Percentiles rank a stretch among this genome's conserved stretches.
These are phyloP conservation scores for Ceramica pisi DNA, from an alignment of 2,888 invertebrate species.

Conservation along the genomic window DNA sequence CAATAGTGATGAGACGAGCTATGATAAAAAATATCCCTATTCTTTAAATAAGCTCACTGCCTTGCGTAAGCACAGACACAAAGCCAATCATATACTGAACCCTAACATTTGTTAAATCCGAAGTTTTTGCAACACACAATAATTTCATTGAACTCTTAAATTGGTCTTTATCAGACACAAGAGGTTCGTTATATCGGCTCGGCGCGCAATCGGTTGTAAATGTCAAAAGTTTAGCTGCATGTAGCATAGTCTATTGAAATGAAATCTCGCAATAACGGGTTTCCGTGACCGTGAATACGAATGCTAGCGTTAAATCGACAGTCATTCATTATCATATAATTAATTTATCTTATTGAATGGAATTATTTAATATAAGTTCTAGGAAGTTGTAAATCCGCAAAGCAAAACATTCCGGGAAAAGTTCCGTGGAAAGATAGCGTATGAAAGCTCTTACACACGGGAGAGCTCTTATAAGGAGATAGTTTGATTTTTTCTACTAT, in stretches of 20 bases:
- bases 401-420: neutral
- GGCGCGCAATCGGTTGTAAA: constrained; percentile 47
- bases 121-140: constrained; percentile 38
- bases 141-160: constrained; percentile 43
- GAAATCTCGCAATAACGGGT: constrained; percentile 54
- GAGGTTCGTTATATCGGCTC: constrained; percentile 49
- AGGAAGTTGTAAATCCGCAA: constrained; percentile 3
- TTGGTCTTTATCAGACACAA: constrained; percentile 45
- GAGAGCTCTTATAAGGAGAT: too few relatives aligned
- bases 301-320: constrained; percentile 23
- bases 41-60: constrained; percentile 6
- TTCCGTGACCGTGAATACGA: constrained; percentile 58
- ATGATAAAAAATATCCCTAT: neutral
- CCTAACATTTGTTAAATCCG: constrained; percentile 2
- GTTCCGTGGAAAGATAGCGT: neutral
- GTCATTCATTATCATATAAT: constrained; percentile 38
- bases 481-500: neutral
- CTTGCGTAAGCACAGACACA: constrained; percentile 4
- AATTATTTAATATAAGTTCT: constrained; percentile 20
- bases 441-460: neutral
- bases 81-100: neutral
- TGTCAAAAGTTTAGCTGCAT: constrained; percentile 60
- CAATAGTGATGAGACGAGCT: neutral
- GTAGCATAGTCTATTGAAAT: constrained; percentile 54
- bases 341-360: constrained; percentile 17